These are phyloP conservation scores for Macropis europaea DNA, from an alignment of 2,888 invertebrate genomes.

Conservation along the genomic window DNA sequence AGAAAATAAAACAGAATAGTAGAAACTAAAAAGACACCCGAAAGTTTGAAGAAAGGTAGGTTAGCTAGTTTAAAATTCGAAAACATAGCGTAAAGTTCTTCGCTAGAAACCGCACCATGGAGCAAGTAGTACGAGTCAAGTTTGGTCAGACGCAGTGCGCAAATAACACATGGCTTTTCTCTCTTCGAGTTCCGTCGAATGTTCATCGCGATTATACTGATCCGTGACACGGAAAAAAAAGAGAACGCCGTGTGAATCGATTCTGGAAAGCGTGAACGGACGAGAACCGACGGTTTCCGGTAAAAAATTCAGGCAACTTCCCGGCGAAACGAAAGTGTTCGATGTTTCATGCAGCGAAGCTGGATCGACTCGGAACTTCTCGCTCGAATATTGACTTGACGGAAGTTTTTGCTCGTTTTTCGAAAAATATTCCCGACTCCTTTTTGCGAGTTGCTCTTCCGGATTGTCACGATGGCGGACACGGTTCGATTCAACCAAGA, in stretches of 20 bases:
- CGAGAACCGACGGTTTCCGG: neutral
- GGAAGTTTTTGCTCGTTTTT: neutral
- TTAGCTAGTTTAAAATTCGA: no score
- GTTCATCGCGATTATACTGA: no score
- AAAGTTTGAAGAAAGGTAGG: no score
- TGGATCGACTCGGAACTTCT: neutral
- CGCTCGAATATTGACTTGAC: conserved; percentile 22
- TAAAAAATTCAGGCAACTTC: neutral
- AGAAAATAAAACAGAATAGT: no score
- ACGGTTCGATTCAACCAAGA: no score
- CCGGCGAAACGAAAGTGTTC: conserved; percentile 5
- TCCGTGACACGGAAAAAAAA: no score
- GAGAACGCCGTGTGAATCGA: neutral
- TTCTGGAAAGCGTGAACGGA: neutral
- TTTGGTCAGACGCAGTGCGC: conserved; percentile 36
- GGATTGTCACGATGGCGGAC: conserved; percentile 24
- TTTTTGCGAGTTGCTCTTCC: conserved; percentile 13
- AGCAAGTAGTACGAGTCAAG: conserved; percentile 36
- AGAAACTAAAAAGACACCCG: no score
- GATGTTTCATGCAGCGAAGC: conserved; percentile 36
- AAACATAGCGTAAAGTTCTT: no score
- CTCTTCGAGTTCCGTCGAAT: no score
- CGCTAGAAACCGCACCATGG: no score
- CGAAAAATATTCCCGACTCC: conserved; percentile 19
- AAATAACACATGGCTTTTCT: no score